phyloP scores from a whole-genome alignment of 2,113 vertebrate species.

The Argyrosomus japonicus region DNA sequence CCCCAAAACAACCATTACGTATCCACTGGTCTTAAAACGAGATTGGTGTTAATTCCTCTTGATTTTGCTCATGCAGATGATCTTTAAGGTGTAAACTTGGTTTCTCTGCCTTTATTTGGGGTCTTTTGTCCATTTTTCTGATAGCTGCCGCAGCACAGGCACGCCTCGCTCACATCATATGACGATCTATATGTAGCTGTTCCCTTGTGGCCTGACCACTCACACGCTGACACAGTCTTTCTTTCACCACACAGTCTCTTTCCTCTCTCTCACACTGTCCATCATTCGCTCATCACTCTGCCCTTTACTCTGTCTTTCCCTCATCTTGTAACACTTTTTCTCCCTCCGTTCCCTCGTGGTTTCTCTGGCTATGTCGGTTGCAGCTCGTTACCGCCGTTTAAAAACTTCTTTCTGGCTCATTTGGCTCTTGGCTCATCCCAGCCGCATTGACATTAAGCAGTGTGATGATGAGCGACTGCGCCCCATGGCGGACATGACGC shows the following conservation, averaged over 20 bases:
- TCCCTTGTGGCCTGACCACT: not conserved
- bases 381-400: constrained; percentile 61
- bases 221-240: not conserved
- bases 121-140: not conserved
- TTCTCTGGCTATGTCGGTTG: constrained; percentile 21
- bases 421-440: constrained; percentile 51
- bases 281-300: not conserved
- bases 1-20: not conserved
- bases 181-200: constrained; percentile 9
- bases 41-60: not conserved
- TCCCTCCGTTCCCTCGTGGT: constrained; percentile 13
- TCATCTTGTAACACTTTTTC: not conserved
- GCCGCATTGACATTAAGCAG: constrained; percentile 48
- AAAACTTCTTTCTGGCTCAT: constrained; percentile 56
- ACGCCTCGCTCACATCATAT: not conserved
- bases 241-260: not conserved
- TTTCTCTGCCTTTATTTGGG: not conserved
- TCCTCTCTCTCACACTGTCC: not conserved
- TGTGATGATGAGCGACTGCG: constrained; percentile 53
- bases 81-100: no score
- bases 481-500: constrained; percentile 54
- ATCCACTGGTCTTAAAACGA: not conserved
- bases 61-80: not conserved
- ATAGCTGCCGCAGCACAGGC: not conserved
- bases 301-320: not conserved